Percentiles rank a stretch among this genome's conserved stretches.
Conservation (phyloP, 2,797 vertebrate genomes). For the Halcyon smyrnensis region DNA sequence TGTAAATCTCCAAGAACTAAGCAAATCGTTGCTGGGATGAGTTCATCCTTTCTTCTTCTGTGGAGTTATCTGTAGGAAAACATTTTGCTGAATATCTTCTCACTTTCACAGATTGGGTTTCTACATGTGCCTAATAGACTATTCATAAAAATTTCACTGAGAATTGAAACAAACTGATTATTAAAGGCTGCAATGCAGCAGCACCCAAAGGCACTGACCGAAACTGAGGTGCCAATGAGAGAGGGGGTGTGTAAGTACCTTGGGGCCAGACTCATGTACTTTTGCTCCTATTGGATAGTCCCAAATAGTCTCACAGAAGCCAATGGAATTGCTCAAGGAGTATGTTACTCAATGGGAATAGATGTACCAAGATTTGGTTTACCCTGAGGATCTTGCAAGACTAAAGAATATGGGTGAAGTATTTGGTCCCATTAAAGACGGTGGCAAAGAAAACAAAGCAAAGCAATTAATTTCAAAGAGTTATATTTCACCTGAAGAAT, state of each 20-base stretch:
- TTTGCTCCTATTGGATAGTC: slow-evolving; percentile 56
- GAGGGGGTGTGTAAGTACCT: slow-evolving; percentile 37
- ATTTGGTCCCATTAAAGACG: slow-evolving; percentile 21
- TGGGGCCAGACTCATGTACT: slow-evolving; percentile 52
- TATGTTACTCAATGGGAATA: slow-evolving; percentile 45
- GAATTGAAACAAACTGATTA: slow-evolving; percentile 45
- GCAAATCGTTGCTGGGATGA: slow-evolving; percentile 14
- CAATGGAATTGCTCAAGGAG: slow-evolving; percentile 43
- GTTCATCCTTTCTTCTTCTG: slow-evolving; percentile 40
- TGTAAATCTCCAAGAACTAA: neutral
- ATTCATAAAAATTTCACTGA: slow-evolving; percentile 27
- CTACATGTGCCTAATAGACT: slow-evolving; percentile 14
- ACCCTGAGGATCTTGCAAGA: slow-evolving; percentile 33
- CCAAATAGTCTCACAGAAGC: slow-evolving; percentile 13
- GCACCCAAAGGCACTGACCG: slow-evolving; percentile 35
- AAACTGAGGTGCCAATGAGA: slow-evolving; percentile 21
- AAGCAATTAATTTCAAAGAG: slow-evolving; percentile 52
- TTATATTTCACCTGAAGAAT: neutral
- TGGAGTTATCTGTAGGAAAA: neutral
- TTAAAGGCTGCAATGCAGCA: slow-evolving; percentile 47
- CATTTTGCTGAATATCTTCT: neutral
- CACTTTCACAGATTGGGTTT: neutral
- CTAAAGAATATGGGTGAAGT: neutral
- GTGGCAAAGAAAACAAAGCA: slow-evolving; percentile 41
- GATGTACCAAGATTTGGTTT: slow-evolving; percentile 45